Percentiles rank a stretch among this genome's conserved stretches.
phyloP scores from a whole-genome alignment of 2,113 vertebrate species.

The Sebastes fasciatus region DNA sequence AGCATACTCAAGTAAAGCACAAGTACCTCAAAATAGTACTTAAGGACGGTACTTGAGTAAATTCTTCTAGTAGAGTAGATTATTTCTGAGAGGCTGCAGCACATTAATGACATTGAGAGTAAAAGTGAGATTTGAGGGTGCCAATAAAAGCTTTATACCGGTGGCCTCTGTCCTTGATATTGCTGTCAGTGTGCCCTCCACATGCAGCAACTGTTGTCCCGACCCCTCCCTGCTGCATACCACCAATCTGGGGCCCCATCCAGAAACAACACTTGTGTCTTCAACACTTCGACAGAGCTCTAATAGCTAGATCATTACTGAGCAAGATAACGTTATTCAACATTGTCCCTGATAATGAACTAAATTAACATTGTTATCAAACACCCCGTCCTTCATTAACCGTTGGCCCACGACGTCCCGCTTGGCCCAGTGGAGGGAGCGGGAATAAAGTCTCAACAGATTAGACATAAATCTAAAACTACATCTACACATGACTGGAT shows the following conservation, averaged over 20 bases:
- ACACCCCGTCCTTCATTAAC: not conserved
- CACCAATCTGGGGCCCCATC: slow-evolving; percentile 69
- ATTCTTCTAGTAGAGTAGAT: not conserved
- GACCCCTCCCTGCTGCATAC: slow-evolving; percentile 72
- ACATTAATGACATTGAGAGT: slow-evolving; percentile 24
- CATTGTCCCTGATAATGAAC: not conserved
- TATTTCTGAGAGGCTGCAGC: not conserved
- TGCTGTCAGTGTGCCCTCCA: slow-evolving; percentile 74
- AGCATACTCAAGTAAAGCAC: not conserved
- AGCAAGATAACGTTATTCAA: slow-evolving; percentile 12
- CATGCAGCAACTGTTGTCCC: slow-evolving; percentile 72
- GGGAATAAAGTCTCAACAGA: not conserved
- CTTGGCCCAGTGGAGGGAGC: not conserved
- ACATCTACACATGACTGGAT: slow-evolving; percentile 26
- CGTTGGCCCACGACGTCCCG: not conserved
- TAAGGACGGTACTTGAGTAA: not conserved
- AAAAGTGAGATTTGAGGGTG: slow-evolving; percentile 46
- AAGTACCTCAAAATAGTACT: not conserved
- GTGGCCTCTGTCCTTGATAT: slow-evolving; percentile 77
- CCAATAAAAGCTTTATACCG: slow-evolving; percentile 51
- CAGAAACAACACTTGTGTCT: slow-evolving; percentile 77
- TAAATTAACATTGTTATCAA: not conserved
- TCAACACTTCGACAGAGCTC: slow-evolving; percentile 58
- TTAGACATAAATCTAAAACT: not conserved
- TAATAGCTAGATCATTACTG: slow-evolving; percentile 44